Conservation (phyloP, 2,888 invertebrate species). For the Abrostola triplasia region DNA sequence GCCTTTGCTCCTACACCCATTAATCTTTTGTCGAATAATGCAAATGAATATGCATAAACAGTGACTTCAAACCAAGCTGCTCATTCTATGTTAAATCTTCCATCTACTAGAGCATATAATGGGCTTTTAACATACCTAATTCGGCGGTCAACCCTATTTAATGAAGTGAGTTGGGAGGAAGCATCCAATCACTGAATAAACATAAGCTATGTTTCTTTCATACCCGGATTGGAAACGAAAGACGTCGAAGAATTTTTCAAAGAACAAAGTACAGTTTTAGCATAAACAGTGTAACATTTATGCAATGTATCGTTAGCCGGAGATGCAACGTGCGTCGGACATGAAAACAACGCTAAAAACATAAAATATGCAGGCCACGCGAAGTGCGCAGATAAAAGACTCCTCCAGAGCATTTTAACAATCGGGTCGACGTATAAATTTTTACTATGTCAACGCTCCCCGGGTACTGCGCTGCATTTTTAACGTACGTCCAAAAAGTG, state of each 20-base stretch:
- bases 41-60: constrained; percentile 16
- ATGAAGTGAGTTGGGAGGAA: constrained; percentile 19
- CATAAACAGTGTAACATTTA: constrained; percentile 17
- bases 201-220: constrained; percentile 22
- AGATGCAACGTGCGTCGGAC: constrained; percentile 19
- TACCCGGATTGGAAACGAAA: constrained; percentile 3
- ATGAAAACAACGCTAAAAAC: constrained; percentile 24
- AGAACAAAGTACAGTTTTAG: constrained; percentile 9
- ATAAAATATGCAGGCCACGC: constrained; percentile 45
- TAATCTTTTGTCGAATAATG: constrained; percentile 11
- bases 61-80: constrained; percentile 1
- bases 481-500: constrained; percentile 48
- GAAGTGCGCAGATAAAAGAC: constrained; percentile 40
- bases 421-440: constrained; percentile 67
- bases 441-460: constrained; percentile 56
- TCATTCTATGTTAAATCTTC: constrained; percentile 2
- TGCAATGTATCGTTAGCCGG: not conserved
- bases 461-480: constrained; percentile 57
- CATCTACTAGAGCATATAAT: constrained; percentile 17
- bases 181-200: constrained; percentile 21
- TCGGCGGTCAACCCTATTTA: constrained; percentile 19
- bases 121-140: constrained; percentile 27
- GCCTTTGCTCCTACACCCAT: not conserved
- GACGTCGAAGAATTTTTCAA: not conserved
- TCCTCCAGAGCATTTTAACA: constrained; percentile 57